Percentiles rank a stretch among this genome's conserved stretches.
Conservation (phyloP, 2,888 invertebrate genomes). For the Lissocephala sabroskyi region DNA sequence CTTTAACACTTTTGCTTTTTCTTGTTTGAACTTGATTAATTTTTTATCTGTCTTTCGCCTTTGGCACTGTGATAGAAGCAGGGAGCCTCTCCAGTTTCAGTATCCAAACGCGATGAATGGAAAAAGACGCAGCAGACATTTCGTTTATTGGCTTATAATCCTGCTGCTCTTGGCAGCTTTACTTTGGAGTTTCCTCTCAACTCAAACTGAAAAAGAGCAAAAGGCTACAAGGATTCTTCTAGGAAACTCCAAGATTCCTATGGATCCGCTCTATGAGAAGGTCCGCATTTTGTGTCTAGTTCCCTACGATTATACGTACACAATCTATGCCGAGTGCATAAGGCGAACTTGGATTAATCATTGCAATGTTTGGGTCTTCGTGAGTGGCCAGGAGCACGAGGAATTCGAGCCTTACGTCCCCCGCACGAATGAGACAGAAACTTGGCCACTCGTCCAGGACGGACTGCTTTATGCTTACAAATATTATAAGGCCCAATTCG, state of each 20-base stretch:
- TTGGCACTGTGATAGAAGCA: no score
- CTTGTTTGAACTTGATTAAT: constrained; percentile 12
- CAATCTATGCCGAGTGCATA: constrained; percentile 92
- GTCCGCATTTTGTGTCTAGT: constrained; percentile 94
- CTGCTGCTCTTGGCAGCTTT: background rate
- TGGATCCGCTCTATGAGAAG: constrained; percentile 18
- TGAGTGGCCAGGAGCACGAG: constrained; percentile 83
- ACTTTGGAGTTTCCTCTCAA: background rate
- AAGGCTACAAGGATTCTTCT: background rate
- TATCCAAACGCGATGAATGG: constrained; percentile 17
- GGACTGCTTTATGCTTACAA: constrained; percentile 89
- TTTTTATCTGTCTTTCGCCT: constrained; percentile 23
- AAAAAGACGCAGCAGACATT: constrained; percentile 11
- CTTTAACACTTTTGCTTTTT: background rate
- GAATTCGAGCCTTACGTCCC: constrained; percentile 84
- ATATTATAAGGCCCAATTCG: constrained; percentile 84
- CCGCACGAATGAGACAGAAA: constrained; percentile 86
- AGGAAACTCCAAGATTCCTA: no score
- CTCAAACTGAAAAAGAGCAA: background rate
- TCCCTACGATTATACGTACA: constrained; percentile 56
- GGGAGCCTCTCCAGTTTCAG: background rate
- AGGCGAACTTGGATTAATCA: constrained; percentile 94
- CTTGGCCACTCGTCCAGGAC: constrained; percentile 95
- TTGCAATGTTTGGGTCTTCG: constrained; percentile 87
- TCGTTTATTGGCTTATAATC: background rate